phyloP scores from a whole-genome alignment of 2,888 invertebrate genomes.

The Phlogophora meticulosa region DNA sequence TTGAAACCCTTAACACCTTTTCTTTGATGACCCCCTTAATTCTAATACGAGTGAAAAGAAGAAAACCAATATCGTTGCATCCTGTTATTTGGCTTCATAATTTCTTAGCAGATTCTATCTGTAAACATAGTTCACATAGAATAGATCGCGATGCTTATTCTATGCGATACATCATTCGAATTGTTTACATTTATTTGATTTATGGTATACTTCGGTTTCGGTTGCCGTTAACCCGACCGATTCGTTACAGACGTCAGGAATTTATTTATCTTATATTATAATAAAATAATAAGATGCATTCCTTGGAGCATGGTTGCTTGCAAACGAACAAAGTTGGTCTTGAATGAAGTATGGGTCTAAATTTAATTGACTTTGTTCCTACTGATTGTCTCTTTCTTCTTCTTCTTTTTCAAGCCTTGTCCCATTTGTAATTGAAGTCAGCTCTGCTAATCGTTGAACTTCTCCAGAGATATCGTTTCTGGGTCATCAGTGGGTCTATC shows the following conservation, averaged over 20 bases:
- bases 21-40: no score
- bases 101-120: conserved; percentile 17
- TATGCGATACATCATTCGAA: conserved; percentile 49
- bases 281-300: conserved; percentile 53
- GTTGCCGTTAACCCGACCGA: conserved; percentile 36
- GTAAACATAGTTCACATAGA: conserved; percentile 49
- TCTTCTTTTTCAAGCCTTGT: no score
- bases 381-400: no score
- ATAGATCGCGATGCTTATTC: conserved; percentile 50
- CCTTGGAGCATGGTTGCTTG: not conserved
- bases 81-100: conserved; percentile 29
- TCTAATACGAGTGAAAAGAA: no score
- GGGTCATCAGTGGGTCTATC: no score
- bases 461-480: no score
- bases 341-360: no score
- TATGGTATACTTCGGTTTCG: conserved; percentile 46
- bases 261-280: conserved; percentile 55
- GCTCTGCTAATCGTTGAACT: no score
- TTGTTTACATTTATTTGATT: conserved; percentile 65
- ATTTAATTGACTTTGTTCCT: no score
- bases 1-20: no score
- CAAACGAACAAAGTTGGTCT: not conserved
- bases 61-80: conserved; percentile 27
- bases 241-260: conserved; percentile 48
- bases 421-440: no score